phyloP scores from a whole-genome alignment of 1,140 invertebrate species.

The Sweltsa coloradensis region DNA sequence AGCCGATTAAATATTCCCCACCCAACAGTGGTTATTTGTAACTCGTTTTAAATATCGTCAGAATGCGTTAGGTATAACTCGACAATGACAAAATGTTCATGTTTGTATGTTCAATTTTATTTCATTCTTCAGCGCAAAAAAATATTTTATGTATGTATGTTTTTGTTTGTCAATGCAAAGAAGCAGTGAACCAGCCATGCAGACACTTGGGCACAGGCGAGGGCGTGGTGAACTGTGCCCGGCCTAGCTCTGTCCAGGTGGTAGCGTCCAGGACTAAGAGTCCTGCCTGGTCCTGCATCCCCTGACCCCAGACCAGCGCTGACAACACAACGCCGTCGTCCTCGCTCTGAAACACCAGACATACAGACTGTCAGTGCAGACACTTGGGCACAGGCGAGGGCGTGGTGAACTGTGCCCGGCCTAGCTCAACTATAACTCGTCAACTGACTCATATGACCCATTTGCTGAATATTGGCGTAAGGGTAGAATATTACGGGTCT shows the following conservation, averaged over 20 bases:
- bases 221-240: slow-evolving; percentile 51
- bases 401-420: slow-evolving; percentile 51
- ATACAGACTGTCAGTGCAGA: slow-evolving; percentile 34
- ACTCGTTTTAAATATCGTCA: too few species aligned
- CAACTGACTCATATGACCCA: neutral
- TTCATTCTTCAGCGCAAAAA: too few species aligned
- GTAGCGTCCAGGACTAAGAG: slow-evolving; percentile 56
- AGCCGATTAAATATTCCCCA: too few species aligned
- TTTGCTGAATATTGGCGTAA: neutral
- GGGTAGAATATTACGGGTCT: neutral
- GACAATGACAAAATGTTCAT: too few species aligned
- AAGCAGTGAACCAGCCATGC: slow-evolving; percentile 65
- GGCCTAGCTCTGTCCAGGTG: slow-evolving; percentile 49
- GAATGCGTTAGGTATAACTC: too few species aligned
- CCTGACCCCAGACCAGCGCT: slow-evolving; percentile 50
- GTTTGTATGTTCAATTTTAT: too few species aligned
- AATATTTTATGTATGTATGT: too few species aligned
- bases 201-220: slow-evolving; percentile 65
- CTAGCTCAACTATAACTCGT: neutral
- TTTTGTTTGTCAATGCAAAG: too few species aligned
- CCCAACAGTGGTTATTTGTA: too few species aligned
- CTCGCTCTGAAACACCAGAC: slow-evolving; percentile 38
- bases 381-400: slow-evolving; percentile 62
- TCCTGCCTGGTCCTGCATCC: slow-evolving; percentile 43
- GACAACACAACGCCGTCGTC: slow-evolving; percentile 64